Base-by-base conservation (phyloP, 2,113 vertebrate species). In the Python bivittatus region DNA sequence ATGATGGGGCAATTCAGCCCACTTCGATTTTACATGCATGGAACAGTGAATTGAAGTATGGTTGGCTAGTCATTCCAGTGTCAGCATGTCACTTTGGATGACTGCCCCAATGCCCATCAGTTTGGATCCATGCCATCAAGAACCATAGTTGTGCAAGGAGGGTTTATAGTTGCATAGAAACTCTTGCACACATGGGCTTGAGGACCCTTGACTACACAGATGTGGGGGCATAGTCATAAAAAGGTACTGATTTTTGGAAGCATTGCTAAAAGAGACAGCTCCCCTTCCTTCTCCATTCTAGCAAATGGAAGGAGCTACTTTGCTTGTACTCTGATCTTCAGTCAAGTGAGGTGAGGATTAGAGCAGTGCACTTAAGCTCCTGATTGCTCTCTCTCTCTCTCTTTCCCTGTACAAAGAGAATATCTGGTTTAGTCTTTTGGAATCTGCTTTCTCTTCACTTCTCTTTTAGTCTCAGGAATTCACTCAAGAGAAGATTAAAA, bases 401-500 rank as follows among this genome's bases (percentile, higher is more conserved):
- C 6, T 8, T 5, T 1, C 44, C 44, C 1, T 1, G 3, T 12
- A 2, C n/a, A 20, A 38, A 48, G 48, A 33, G 48, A 42, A 61
- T 54, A 42, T 25, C 53, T 79, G n/a, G 89, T 92, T 94, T 93
- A 96, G 95, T 95, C 94, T 97, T 93, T 93, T 60, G 72, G 95
- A 96, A 96, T 94, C 95, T 79, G 88, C 95, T 97, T 96, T 96
- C 95, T 94, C 95, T 94, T 88, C 83, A 93, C 94, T 97, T 96
- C 96, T 95, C 96, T 95, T 96, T 95, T 90, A 89, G 95, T 95
- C 95, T 96, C 42, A 54, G 95, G 95, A 96, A 95, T 97, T 94
- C 95, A 93, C 96, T 97, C 96, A 95, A 93, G 29, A n/a, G 54
- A 93, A 96, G 96, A 96, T 97, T 97, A 97, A 97, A 84, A 95